Conservation (phyloP, 2,113 vertebrate genomes). For the Podarcis cretensis region DNA sequence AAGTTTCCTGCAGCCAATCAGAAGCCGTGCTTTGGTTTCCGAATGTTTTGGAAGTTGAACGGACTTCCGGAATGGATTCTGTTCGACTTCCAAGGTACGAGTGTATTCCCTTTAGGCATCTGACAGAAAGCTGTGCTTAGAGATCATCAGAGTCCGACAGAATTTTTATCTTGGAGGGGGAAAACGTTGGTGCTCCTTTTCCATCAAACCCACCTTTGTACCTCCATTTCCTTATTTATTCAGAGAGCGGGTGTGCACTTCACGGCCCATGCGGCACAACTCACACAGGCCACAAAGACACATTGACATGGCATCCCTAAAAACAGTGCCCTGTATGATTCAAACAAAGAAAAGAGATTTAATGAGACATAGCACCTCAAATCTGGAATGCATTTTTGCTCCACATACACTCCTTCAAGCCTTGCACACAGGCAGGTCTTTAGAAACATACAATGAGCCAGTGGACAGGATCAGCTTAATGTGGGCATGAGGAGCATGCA, state of each 20-base stretch:
- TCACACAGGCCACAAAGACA: constrained; percentile 9
- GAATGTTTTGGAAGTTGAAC: too few species aligned
- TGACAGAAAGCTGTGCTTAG: too few species aligned
- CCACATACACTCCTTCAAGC: not conserved
- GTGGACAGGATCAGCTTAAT: not conserved
- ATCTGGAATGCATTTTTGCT: not conserved
- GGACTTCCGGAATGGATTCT: too few species aligned
- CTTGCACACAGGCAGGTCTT: not conserved
- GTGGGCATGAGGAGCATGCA: not conserved
- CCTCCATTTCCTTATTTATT: not conserved
- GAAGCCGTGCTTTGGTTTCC: too few species aligned
- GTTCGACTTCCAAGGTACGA: too few species aligned
- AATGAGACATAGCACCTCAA: not conserved
- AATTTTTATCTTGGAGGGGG: not conserved
- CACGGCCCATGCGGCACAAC: constrained; percentile 10
- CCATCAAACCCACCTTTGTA: not conserved
- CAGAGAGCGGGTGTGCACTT: not conserved
- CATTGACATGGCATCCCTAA: not conserved
- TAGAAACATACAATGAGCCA: not conserved
- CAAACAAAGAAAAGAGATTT: not conserved
- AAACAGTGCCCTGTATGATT: not conserved
- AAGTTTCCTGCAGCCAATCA: too few species aligned
- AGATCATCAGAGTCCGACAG: too few species aligned
- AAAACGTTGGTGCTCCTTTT: not conserved
- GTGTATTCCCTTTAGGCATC: not conserved